Evolutionary conservation across 2,797 vertebrate genomes (phyloP), one percentile per base, ranked within the genome.

Genomic region (Numenius phaeopus): DNA sequence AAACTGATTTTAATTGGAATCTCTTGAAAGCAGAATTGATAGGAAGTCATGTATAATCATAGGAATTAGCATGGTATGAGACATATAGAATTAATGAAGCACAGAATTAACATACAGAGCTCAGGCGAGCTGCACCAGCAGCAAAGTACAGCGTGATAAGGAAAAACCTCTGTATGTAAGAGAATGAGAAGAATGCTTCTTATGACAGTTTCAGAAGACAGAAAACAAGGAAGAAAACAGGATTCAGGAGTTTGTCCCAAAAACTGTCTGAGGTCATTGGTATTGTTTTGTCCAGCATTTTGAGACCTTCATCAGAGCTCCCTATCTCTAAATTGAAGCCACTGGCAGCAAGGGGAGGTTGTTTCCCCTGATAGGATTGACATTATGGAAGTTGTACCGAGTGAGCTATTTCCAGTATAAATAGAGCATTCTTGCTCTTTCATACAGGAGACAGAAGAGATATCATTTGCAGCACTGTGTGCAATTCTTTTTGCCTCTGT

Each of bases 161-260:
- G 11, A 58, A 64, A 62, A 23, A 0, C 0, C 9, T 7, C 10
- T 34, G 3, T 27, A 29, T 0, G 0, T 49, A 44, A 61, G 9
- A 69, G 4, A 77, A 79, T 3, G 3, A 61, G 32, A 22, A 20
- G 1, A 50, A 27, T 42, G 6, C 0, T 15, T 58, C 19, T 65
- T 50, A 30, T 1, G 11, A 8, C 18, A 34, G 12, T 55, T 95
- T 88, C 50, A 76, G 30, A 82, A 78, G 19, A 42, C n/a, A 69
- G 21, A 46, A 72, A 46, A 52, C 5, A 52, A 67, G 26, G 13
- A 62, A 81, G 3, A n/a, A 83, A 83, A 37, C 9, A 79, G 24
- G 24, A 58, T 52, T 30, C 29, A 32, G 20, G 4, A 4, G 0
- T 37, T 72, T 62, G 20, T 62, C 59, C 17, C 11, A 1, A 24